Evolutionary conservation across 2,888 invertebrate genomes (phyloP), one percentile per base, ranked within the genome.

Genomic region (Hoplodrina ambigua): DNA sequence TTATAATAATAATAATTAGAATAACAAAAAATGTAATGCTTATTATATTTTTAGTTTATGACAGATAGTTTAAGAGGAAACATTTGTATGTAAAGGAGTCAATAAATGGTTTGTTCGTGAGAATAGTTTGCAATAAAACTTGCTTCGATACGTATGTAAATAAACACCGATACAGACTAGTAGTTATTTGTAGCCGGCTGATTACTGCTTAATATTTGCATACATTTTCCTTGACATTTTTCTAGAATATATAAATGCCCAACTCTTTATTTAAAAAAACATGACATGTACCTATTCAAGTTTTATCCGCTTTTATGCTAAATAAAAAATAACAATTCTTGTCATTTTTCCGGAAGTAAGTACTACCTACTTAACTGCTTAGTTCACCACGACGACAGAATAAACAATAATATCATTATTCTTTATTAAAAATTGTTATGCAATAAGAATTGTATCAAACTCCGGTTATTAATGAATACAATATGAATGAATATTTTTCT

Each of bases 141-240:
- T 49, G 15, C 11, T 49, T 19, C 11, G 33, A 33, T 44, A 25
- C 13, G 11, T 30, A 41, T 13, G 17, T 70, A 46, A 20, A 41
- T 50, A 20, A 46, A 25, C 25, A 46, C 25, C 17, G 41, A 61
- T 53, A 41, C 17, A 17, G 13, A 44, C 11, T 15, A 54, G 4
- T 25, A 17, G 33, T 37, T 49, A 10, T 49, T 54, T 49, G 37
- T 33, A 53, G 15, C 13, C 17, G 50, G 11, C 17, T 61, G 30
- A 44, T 33, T 72, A 56, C n/a, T 44, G 56, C n/a, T 52, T 33
- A 30, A 57, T 60, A 72, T 72, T 68, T 37, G 64, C 30, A 67
- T 57, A 66, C 55, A 67, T 79, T 79, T 82, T 80, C 79, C 78
- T 86, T 86, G 80, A 85, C 81, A 79, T 83, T 82, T 83, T 53